phyloP scores from a whole-genome alignment of 64 coral and sea anemone genomes.

The Actinia tenebrosa region DNA sequence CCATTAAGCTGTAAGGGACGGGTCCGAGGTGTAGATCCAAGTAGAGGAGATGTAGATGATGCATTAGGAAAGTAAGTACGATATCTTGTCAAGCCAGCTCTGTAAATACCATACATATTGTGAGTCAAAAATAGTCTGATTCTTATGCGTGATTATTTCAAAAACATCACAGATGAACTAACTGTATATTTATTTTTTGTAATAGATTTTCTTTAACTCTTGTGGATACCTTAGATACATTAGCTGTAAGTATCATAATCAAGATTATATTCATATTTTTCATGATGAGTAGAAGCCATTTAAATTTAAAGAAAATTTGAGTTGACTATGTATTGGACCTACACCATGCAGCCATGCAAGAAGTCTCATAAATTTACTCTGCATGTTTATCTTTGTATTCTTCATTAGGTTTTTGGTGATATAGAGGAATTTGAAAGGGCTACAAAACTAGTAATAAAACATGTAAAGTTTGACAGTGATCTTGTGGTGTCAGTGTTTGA shows the following conservation, averaged over 20 bases:
- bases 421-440: constrained; percentile 90
- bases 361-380: too few relatives aligned
- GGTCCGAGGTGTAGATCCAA: constrained; percentile 71
- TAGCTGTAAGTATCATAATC: constrained; percentile 73
- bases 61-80: constrained; percentile 82
- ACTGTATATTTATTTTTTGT: not conserved
- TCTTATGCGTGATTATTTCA: too few relatives aligned
- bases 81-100: not conserved
- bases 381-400: not conserved
- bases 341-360: too few relatives aligned
- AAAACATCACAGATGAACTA: too few relatives aligned
- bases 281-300: too few relatives aligned
- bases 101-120: not conserved
- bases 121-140: not conserved
- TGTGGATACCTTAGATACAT: constrained; percentile 90
- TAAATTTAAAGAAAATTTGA: too few relatives aligned
- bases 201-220: constrained; percentile 92
- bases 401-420: constrained; percentile 82
- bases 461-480: constrained; percentile 94
- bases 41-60: constrained; percentile 98
- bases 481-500: constrained; percentile 98
- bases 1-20: constrained; percentile 93
- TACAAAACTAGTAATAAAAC: constrained; percentile 81
- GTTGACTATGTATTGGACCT: too few relatives aligned
- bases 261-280: too few relatives aligned